Evolutionary conservation across 2,797 vertebrate genomes (phyloP).

Genomic region (Helarctos malayanus): DNA sequence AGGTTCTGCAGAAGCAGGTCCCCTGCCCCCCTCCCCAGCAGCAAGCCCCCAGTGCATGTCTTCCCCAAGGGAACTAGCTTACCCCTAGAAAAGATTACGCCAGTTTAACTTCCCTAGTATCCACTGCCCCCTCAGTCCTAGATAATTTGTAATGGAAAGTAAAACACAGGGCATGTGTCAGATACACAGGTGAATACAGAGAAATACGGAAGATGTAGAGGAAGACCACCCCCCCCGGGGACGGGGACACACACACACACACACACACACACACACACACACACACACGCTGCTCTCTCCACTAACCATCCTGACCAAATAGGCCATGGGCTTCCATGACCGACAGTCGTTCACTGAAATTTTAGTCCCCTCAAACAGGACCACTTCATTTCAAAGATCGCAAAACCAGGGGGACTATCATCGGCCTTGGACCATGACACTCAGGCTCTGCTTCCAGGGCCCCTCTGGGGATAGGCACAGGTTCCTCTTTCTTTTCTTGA

Average conservation of each 20-base stretch:
- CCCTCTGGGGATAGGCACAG: not conserved
- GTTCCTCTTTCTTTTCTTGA: not conserved
- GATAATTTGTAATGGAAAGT: not conserved
- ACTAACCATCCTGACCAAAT: fast-evolving
- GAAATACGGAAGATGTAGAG: not conserved
- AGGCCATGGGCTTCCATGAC: not conserved
- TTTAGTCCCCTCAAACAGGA: not conserved
- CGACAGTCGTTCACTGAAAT: not conserved
- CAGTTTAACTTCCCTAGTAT: not conserved
- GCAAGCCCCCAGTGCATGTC: not conserved
- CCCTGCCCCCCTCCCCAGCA: not conserved
- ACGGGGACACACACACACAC: not conserved
- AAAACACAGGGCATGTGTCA: not conserved
- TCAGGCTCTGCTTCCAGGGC: not conserved
- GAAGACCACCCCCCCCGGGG: not conserved
- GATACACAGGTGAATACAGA: not conserved
- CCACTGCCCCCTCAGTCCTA: not conserved
- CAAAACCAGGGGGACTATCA: not conserved
- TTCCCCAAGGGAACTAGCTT: not conserved
- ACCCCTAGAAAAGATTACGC: not conserved
- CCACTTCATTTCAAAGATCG: not conserved
- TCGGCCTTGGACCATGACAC: not conserved
- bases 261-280: not conserved
- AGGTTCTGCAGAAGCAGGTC: not conserved
- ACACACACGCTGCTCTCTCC: not conserved